phyloP scores from a whole-genome alignment of 1,140 invertebrate genomes.

The Drosophila bifasciata region DNA sequence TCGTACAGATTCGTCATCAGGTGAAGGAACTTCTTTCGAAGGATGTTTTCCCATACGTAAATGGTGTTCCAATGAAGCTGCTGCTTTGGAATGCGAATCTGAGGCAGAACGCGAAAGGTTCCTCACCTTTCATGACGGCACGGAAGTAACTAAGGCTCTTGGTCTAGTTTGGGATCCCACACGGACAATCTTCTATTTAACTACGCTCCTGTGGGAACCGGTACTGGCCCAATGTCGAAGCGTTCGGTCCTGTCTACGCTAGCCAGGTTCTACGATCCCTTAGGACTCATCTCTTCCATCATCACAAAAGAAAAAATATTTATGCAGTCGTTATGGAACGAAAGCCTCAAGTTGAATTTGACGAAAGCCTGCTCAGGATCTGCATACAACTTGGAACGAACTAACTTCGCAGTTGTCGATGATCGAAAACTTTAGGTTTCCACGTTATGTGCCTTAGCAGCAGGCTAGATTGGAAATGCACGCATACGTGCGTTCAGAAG shows the following conservation, averaged over 20 bases:
- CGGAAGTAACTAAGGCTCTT: background rate
- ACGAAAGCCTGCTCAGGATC: background rate
- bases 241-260: too few relatives aligned
- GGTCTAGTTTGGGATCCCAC: background rate
- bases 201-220: background rate
- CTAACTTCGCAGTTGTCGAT: background rate
- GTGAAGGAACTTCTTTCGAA: too few relatives aligned
- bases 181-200: background rate
- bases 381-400: background rate
- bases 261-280: slow-evolving; percentile 6
- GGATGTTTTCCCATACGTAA: too few relatives aligned
- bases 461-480: too few relatives aligned
- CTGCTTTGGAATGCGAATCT: too few relatives aligned
- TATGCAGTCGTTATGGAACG: too few relatives aligned
- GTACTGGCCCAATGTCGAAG: background rate
- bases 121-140: too few relatives aligned
- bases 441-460: background rate
- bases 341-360: too few relatives aligned
- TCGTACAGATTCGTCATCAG: too few relatives aligned
- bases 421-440: too few relatives aligned
- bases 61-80: too few relatives aligned
- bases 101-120: too few relatives aligned
- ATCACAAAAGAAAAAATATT: slow-evolving; percentile 8
- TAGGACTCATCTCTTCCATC: slow-evolving; percentile 2
- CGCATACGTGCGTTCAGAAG: slow-evolving; percentile 3